Base-by-base conservation (phyloP, 2,797 vertebrate species). In the Morus bassanus region DNA sequence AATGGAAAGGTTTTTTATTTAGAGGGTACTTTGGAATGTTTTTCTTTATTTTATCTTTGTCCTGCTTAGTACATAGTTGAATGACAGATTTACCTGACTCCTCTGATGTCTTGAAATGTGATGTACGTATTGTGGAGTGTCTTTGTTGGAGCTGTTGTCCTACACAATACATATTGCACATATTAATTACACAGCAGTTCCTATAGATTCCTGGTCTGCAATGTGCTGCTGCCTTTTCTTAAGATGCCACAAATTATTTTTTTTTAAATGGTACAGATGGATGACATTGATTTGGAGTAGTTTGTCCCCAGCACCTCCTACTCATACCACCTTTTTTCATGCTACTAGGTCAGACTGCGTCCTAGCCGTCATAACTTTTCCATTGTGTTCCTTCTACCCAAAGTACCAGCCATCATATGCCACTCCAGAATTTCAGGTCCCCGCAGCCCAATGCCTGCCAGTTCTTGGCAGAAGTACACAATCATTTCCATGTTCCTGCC, bases 401-500 rank as follows among this genome's bases (percentile, higher is more conserved):
- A 84, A 59, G 33, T 11, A 25, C 10, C 39, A 56, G 17, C 13
- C 37, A 50, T 60, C n/a, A 39, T 13, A 4, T 13, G 37, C 17
- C n/a, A 11, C 18, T 79, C 15, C 41, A 56, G 60, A 45, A 41
- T 10, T 37, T 24, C 41, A 37, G 39, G 24, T 27, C 35, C 64
- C 80, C 0, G 0, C 28, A 86, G 31, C 22, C 15, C 1, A 0
- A 13, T 31, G 35, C 10, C 46, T 5, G 25, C 21, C 50, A 25
- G 60, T 30, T 59, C 69, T 25, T 33, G n/a, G 17, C 53, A 89
- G 39, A 48, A 56, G 13, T 6, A 10, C 45, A 56, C 16, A 35
- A 8, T 10, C 31, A 3, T 43, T 77, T 9, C 53, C 19, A 6
- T 7, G 35, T 17, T 60, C 53, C 24, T 45, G 57, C 13, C 50